Evolutionary conservation across 2,797 vertebrate species (phyloP).

Genomic region (Pampus argenteus): DNA sequence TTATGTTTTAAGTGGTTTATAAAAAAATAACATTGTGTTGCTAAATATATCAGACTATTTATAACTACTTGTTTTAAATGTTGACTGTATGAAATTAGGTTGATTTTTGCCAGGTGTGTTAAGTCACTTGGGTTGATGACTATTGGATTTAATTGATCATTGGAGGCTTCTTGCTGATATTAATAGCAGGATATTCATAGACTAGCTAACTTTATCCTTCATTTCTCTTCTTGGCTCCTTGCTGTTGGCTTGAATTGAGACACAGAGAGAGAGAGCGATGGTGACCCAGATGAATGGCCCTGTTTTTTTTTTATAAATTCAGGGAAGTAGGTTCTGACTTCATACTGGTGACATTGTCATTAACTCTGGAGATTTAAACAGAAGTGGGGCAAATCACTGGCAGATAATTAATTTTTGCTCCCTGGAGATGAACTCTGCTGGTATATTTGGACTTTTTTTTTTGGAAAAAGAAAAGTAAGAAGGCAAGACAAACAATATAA

Average conservation of each 20-base stretch:
- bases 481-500: background rate
- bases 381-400: conserved; percentile 80
- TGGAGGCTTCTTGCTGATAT: conserved; percentile 15
- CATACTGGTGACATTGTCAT: conserved; percentile 73
- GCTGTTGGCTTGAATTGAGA: conserved; percentile 37
- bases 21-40: no score
- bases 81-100: background rate
- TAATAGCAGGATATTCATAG: conserved; percentile 45
- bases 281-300: conserved; percentile 82
- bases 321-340: conserved; percentile 78
- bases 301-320: conserved; percentile 80
- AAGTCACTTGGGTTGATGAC: background rate
- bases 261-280: conserved; percentile 43
- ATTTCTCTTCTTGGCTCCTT: conserved; percentile 29
- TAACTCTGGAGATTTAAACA: conserved; percentile 74
- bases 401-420: conserved; percentile 83
- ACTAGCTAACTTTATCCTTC: conserved; percentile 39
- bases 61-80: background rate
- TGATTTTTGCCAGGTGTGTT: background rate
- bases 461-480: conserved; percentile 34
- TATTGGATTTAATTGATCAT: conserved; percentile 6
- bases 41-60: background rate
- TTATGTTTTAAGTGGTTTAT: background rate
- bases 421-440: conserved; percentile 56
- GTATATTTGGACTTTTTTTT: conserved; percentile 69